phyloP scores from a whole-genome alignment of 2,888 invertebrate species.

The Lithophane socia region DNA sequence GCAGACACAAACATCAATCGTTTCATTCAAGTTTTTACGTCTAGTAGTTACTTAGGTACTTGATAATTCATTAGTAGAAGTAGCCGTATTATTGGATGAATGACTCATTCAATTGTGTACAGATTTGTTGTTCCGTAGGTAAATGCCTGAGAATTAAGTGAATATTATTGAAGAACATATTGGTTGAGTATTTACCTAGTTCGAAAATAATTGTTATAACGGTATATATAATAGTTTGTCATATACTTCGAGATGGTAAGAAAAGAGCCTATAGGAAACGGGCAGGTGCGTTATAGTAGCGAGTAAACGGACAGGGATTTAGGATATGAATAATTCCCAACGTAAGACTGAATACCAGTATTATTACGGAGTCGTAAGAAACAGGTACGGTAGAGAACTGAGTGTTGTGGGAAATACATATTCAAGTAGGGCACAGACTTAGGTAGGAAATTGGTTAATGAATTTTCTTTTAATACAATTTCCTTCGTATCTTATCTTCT shows the following conservation, averaged over 20 bases:
- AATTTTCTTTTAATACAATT: neutral
- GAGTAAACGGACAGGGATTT: neutral
- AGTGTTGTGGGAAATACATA: neutral
- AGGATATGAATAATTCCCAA: neutral
- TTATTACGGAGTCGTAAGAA: neutral
- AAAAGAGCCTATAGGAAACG: neutral
- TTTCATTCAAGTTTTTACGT: slow-evolving; percentile 14
- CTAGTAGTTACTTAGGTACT: neutral
- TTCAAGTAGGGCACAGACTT: too few species aligned
- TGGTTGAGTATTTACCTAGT: neutral
- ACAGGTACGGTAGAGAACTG: neutral
- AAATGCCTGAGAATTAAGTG: slow-evolving; percentile 9
- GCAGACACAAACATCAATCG: slow-evolving; percentile 5
- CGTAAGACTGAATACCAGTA: neutral
- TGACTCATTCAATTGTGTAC: slow-evolving; percentile 43
- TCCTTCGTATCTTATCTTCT: too few species aligned
- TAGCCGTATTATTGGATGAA: slow-evolving; percentile 15
- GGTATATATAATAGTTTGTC: too few species aligned
- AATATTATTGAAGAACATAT: slow-evolving; percentile 1
- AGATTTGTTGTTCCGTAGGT: slow-evolving; percentile 10
- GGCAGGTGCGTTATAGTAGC: neutral
- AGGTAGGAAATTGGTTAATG: neutral
- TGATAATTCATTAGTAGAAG: slow-evolving; percentile 15
- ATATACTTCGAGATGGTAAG: too few species aligned
- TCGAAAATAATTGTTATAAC: neutral